phyloP scores from a whole-genome alignment of 2,797 vertebrate genomes.

The Allobates femoralis region DNA sequence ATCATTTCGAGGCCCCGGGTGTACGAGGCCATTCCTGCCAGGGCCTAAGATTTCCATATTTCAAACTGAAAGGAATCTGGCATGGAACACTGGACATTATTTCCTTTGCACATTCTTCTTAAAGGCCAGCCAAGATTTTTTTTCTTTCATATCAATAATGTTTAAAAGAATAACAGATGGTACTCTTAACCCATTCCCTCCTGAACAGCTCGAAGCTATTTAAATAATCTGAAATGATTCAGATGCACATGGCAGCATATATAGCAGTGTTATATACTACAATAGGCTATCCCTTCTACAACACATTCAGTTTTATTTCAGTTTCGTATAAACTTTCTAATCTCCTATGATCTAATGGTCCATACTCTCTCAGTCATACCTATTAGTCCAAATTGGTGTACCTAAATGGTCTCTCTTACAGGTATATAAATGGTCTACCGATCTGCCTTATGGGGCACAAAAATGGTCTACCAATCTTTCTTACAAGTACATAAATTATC shows the following conservation, averaged over 20 bases:
- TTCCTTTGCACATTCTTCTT: conserved; percentile 61
- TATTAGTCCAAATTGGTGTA: too few relatives aligned
- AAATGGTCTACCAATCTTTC: too few relatives aligned
- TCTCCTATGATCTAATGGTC: too few relatives aligned
- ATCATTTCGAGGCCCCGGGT: conserved; percentile 62
- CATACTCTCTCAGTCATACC: too few relatives aligned
- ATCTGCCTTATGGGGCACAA: too few relatives aligned
- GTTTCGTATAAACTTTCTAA: too few relatives aligned
- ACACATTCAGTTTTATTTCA: too few relatives aligned
- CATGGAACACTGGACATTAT: conserved; percentile 54
- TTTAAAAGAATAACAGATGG: conserved; percentile 64
- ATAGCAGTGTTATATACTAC: too few relatives aligned
- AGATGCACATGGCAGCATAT: background rate
- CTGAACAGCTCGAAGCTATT: conserved; percentile 10
- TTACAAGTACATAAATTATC: too few relatives aligned
- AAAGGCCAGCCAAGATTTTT: conserved; percentile 60
- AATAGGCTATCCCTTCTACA: too few relatives aligned
- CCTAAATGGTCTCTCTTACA: too few relatives aligned
- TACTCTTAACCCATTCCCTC: conserved; percentile 41
- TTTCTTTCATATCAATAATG: conserved; percentile 61
- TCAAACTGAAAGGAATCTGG: conserved; percentile 63
- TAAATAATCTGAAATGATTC: background rate
- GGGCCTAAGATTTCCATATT: conserved; percentile 60
- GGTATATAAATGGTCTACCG: too few relatives aligned
- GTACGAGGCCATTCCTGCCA: conserved; percentile 60